Percentiles rank a stretch among this genome's conserved stretches.
Evolutionary conservation across 2,797 vertebrate genomes (phyloP).

Genomic region (Danio choprae): DNA sequence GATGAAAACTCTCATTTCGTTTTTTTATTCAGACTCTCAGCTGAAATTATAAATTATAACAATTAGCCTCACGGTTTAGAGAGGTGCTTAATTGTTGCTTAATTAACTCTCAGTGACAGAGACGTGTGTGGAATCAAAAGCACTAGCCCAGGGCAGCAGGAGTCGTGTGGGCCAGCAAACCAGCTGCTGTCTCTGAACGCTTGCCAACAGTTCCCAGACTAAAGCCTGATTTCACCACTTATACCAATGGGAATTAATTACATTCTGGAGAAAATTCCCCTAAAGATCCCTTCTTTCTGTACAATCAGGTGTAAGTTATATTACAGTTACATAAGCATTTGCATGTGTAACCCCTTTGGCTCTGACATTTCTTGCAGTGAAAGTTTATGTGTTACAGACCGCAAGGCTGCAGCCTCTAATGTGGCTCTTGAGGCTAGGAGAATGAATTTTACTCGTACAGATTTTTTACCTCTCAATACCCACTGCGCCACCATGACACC

Average conservation of each 20-base stretch:
- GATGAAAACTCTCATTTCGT: background rate
- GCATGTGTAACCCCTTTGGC: background rate
- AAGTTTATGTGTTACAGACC: too few relatives aligned
- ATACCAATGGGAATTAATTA: conserved; percentile 14
- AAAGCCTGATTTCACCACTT: background rate
- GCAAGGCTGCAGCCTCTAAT: too few relatives aligned
- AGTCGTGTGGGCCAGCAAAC: conserved; percentile 24
- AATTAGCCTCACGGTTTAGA: conserved; percentile 16
- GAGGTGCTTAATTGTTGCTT: conserved; percentile 43
- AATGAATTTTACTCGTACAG: too few relatives aligned
- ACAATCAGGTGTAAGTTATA: background rate
- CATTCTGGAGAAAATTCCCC: conserved; percentile 9
- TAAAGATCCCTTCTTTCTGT: conserved; percentile 4
- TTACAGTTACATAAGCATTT: background rate
- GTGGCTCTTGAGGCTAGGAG: too few relatives aligned
- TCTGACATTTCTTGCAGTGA: too few relatives aligned
- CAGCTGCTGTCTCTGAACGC: conserved; percentile 13
- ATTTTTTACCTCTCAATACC: too few relatives aligned
- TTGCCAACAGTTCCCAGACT: conserved; percentile 36
- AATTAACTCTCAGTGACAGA: conserved; percentile 43
- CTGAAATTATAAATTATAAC: conserved; percentile 15
- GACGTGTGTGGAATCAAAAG: conserved; percentile 46
- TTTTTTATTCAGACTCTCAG: conserved; percentile 13
- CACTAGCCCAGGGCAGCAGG: conserved; percentile 20
- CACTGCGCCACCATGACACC: too few relatives aligned